Conservation (phyloP, 1,140 invertebrate genomes). For the Drosophila arawakana region DNA sequence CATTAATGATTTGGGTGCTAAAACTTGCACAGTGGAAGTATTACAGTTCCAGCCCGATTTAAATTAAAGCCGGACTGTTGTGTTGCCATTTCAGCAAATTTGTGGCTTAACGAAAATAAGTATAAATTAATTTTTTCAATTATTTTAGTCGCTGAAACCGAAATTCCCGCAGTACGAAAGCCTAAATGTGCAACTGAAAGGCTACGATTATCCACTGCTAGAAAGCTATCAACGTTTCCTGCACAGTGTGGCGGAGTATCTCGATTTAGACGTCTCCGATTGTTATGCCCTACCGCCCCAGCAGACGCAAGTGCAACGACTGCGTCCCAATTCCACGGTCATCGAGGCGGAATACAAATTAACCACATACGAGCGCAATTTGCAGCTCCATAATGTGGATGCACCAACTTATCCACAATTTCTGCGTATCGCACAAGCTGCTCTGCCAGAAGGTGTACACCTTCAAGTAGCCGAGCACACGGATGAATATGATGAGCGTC, state of each 20-base stretch:
- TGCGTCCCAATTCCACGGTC: conserved; percentile 88
- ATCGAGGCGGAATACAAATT: conserved; percentile 90
- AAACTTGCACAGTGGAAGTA: too few species aligned
- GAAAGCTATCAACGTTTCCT: conserved; percentile 92
- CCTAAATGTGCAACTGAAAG: conserved; percentile 91
- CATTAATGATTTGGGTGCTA: too few species aligned
- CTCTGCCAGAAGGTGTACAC: conserved; percentile 90
- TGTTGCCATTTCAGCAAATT: too few species aligned
- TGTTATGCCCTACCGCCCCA: conserved; percentile 90
- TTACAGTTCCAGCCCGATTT: too few species aligned
- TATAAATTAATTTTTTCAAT: neutral
- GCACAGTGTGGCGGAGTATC: conserved; percentile 88
- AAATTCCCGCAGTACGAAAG: conserved; percentile 90
- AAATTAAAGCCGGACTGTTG: too few species aligned
- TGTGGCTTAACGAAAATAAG: neutral
- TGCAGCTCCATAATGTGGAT: conserved; percentile 88
- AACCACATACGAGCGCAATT: conserved; percentile 91
- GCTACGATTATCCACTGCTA: conserved; percentile 92
- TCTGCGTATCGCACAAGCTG: conserved; percentile 89
- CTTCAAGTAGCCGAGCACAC: conserved; percentile 87
- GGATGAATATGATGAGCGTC: conserved; percentile 87
- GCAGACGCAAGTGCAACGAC: conserved; percentile 88
- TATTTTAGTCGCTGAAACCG: conserved; percentile 86
- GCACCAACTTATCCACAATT: conserved; percentile 87
- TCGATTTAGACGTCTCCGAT: conserved; percentile 91